Evolutionary conservation across 2,888 invertebrate genomes (phyloP), one percentile per base, ranked within the genome.

Genomic region (Caenorhabditis sp.): DNA sequence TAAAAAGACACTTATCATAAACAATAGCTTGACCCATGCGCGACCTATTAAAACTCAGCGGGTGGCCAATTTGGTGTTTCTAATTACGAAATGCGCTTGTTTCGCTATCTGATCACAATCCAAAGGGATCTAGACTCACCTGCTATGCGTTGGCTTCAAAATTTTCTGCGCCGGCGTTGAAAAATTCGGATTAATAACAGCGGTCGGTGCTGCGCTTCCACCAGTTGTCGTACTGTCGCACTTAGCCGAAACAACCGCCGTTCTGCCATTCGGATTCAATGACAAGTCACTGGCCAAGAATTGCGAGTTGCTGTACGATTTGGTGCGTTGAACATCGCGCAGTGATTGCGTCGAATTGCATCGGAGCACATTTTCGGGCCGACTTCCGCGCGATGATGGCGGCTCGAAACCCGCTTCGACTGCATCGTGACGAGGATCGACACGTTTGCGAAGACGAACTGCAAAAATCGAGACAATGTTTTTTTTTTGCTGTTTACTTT

Each of bases 321-420:
- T 62, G 5, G 62, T 62, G 54, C 73, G 58, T 53, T 75, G 75
- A 4, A 65, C 66, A 24, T 75, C 69, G 61, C 66, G 58, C 36
- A 79, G 62, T n/a, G 79, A 79, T 50, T 79, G 76, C 1, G 77
- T 77, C 1, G 79, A 79, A 62, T 79, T 77, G 66, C 79, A 79
- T 72, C 79, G 54, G 1, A 75, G 77, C 19, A 79, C 79, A 43
- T 68, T 51, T n/a, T 72, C 62, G 17, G 31, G 10, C 4, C 65
- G n/a, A n/a, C n/a, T n/a, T n/a, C n/a, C n/a, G n/a, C n/a, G n/a
- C n/a, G n/a, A n/a, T n/a, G n/a, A n/a, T n/a, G n/a, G 63, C 27
- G 79, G 79, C 43, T 77, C 77, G 58, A 79, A 79, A 8, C 79
- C 79, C 12, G 79, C 79, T 64, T 79, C 79, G n/a, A 77, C 72